Conservation (phyloP, 1,140 invertebrate genomes). For the Lordiphosa collinella region DNA sequence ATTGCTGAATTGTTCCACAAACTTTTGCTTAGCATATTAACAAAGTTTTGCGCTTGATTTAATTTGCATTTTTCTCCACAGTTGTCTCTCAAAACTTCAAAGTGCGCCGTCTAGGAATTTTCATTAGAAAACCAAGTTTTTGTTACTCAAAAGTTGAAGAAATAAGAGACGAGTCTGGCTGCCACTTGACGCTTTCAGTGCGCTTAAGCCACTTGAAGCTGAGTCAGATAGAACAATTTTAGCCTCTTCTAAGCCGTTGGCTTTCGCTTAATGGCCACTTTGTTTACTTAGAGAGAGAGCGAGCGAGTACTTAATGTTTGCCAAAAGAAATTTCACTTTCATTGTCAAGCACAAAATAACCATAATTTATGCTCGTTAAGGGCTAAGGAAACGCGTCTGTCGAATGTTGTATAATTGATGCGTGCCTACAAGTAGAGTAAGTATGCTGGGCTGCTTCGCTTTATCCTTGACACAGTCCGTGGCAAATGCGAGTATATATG, state of each 20-base stretch:
- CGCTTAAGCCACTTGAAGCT: not conserved
- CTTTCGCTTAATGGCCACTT: too few relatives aligned
- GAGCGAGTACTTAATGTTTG: not conserved
- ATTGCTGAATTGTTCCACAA: conserved; percentile 5
- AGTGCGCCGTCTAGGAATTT: conserved; percentile 42
- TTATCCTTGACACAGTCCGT: conserved; percentile 65
- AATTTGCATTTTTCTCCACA: conserved; percentile 52
- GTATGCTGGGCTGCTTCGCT: conserved; percentile 1
- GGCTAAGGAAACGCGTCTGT: conserved; percentile 37
- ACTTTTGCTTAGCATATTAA: conserved; percentile 65
- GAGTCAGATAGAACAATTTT: not conserved
- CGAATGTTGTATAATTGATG: conserved; percentile 64
- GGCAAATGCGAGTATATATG: conserved; percentile 15
- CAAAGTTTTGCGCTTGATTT: conserved; percentile 71
- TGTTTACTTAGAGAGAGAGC: not conserved
- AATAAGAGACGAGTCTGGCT: not conserved
- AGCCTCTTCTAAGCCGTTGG: too few relatives aligned
- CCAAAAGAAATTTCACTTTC: conserved; percentile 36
- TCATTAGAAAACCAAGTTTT: conserved; percentile 21
- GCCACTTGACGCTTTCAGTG: conserved; percentile 3
- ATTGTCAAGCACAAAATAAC: conserved; percentile 30
- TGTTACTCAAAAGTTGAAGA: conserved; percentile 4
- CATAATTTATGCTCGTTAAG: conserved; percentile 60
- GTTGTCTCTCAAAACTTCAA: conserved; percentile 23
- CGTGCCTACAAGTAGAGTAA: conserved; percentile 23